Conservation (phyloP, 2,113 vertebrate genomes). For the Hepsetus odoe region DNA sequence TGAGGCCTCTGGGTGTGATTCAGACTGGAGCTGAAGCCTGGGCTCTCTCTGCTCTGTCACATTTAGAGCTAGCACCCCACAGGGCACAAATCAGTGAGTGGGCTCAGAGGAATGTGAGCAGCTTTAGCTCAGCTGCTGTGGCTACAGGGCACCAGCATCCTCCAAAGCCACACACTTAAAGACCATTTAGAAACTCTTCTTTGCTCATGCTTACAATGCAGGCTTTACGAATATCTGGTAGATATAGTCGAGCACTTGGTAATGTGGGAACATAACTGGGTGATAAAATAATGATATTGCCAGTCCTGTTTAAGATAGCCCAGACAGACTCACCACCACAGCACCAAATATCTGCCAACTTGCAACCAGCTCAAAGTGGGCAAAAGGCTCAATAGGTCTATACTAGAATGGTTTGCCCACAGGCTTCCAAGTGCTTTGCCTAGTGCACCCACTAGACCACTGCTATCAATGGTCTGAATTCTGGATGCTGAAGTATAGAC, state of each 20-base stretch:
- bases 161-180: slow-evolving; percentile 39
- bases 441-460: background rate
- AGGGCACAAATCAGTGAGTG: slow-evolving; percentile 34
- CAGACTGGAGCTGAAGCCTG: slow-evolving; percentile 17
- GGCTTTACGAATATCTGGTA: slow-evolving; percentile 9
- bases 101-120: slow-evolving; percentile 17
- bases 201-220: slow-evolving; percentile 25
- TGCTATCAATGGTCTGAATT: background rate
- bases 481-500: background rate
- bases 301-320: background rate
- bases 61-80: slow-evolving; percentile 40
- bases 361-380: background rate
- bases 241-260: slow-evolving; percentile 18
- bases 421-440: slow-evolving; percentile 6
- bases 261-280: background rate
- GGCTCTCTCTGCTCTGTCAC: slow-evolving; percentile 42
- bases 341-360: slow-evolving; percentile 11
- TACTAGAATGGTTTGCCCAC: background rate
- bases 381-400: background rate
- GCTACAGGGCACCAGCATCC: slow-evolving; percentile 10
- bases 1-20: slow-evolving; percentile 38
- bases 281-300: slow-evolving; percentile 21
- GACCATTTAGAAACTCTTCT: slow-evolving; percentile 16
- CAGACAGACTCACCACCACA: background rate
- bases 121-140: slow-evolving; percentile 28